These are phyloP conservation scores for Galleria mellonella DNA, from an alignment of 1,140 invertebrate genomes.

Conservation along the genomic window DNA sequence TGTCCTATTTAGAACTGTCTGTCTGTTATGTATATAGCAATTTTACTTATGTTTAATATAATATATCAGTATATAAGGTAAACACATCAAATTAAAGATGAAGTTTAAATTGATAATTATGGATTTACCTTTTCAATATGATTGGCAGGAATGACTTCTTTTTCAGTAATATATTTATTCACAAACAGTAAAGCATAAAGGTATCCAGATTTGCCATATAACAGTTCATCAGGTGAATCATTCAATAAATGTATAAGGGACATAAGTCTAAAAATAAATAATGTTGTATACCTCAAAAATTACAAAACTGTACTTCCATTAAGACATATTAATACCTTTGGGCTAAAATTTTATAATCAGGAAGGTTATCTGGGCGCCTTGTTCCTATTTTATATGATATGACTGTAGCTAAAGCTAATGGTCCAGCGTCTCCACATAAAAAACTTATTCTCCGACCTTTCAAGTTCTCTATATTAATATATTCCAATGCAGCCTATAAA, in stretches of 20 bases:
- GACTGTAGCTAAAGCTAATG: conserved; percentile 81
- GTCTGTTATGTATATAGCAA: too few species aligned
- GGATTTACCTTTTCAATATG: conserved; percentile 67
- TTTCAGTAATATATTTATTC: conserved; percentile 74
- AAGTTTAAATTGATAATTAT: too few species aligned
- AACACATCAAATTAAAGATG: too few species aligned
- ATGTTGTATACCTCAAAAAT: conserved; percentile 2
- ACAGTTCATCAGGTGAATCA: conserved; percentile 84
- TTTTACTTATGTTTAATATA: too few species aligned
- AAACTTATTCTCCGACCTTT: conserved; percentile 77
- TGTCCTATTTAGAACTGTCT: too few species aligned
- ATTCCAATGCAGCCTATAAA: conserved; percentile 43
- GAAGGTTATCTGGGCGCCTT: conserved; percentile 34
- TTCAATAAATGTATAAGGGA: conserved; percentile 70
- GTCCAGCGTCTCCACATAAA: conserved; percentile 86
- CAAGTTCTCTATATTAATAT: conserved; percentile 39
- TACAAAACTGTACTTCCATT: too few species aligned
- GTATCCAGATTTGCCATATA: conserved; percentile 91
- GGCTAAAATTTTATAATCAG: conserved; percentile 61
- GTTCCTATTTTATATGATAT: conserved; percentile 75
- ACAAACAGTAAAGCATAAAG: conserved; percentile 85
- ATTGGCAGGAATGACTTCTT: conserved; percentile 40
- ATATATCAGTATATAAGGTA: too few species aligned
- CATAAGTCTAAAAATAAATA: conserved; percentile 67
- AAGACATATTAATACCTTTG: conserved; percentile 62